Base-by-base conservation (phyloP, 35 echinoderm and acorn worm species). In the Apostichopus japonicus region DNA sequence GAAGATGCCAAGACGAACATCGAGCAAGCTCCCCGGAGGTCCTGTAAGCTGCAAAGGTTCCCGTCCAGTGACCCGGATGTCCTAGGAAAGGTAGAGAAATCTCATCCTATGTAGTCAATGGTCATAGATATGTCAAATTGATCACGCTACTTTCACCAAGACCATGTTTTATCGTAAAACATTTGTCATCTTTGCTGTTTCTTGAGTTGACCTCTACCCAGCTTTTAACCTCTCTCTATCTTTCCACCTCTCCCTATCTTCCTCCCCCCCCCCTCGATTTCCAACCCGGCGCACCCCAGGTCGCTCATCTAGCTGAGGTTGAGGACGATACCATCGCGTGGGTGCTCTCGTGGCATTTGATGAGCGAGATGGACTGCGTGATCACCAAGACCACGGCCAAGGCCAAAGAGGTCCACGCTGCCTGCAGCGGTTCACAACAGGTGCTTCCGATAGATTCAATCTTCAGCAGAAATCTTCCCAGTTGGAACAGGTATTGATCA, bases 361-460 rank as follows among this genome's bases (percentile, higher is more conserved):
- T 71, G 24, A 77, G 93, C 53, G 97, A 99, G 73, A 95, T 99
- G 95, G 97, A 99, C 25, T 99, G 97, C 75, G 95, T 99, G 11
- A 90, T 99, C 24, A 96, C 95, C 8, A 99, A 91, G 70, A 96
- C 97, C 4, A 92, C 80, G 0, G 87, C 86, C 24, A 94, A 94
- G 87, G 93, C 97, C 53, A 96, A 88, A 70, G 93, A 96, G 78
- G 94, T 99, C 22, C 90, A 96, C 71, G 62, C 92, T 52, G 79
- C 87, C 19, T 88, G 87, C 8, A 79, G 90, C 0, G 95, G 95
- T 5, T 83, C 87, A 56, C 97, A 99, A 54, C 97, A 99, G 61
- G 95, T 99, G 9, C 90, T 99, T 5, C 93, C 97, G 10, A 90
- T 99, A 65, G 97, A 99, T 62, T 96, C 97, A 6, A 96, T 99